Evolutionary conservation across 2,797 vertebrate genomes (phyloP).

Genomic region (Bovichtus variegatus): DNA sequence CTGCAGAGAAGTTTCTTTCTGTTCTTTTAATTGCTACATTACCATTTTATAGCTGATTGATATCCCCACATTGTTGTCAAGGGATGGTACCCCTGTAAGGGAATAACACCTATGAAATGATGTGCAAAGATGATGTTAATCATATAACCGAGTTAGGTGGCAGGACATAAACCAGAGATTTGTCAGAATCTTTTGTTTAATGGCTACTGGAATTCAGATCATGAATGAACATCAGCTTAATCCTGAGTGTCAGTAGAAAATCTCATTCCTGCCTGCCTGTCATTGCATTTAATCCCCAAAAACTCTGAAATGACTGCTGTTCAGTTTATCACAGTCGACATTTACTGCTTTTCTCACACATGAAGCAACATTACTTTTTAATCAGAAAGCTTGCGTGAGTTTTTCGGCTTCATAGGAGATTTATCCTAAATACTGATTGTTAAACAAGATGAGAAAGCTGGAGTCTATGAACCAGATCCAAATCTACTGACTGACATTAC

Average conservation of each 20-base stretch:
- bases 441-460: slow-evolving; percentile 3
- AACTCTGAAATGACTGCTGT: neutral
- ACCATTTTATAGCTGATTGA: neutral
- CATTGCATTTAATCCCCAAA: neutral
- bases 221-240: slow-evolving; percentile 12
- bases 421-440: slow-evolving; percentile 8
- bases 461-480: slow-evolving; percentile 9
- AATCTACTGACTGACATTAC: slow-evolving; percentile 7
- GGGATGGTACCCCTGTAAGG: neutral
- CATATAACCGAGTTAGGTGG: neutral
- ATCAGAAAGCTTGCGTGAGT: neutral
- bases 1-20: neutral
- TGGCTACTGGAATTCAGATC: neutral
- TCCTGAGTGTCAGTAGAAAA: neutral
- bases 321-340: slow-evolving; percentile 4
- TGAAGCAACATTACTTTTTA: neutral
- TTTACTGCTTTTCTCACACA: neutral
- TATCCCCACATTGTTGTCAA: neutral
- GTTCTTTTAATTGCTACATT: neutral
- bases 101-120: neutral
- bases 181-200: slow-evolving; percentile 1
- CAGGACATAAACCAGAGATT: neutral
- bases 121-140: neutral
- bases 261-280: neutral
- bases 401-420: neutral